phyloP scores from a whole-genome alignment of 2,797 vertebrate genomes.

The Sebastiscus tertius region DNA sequence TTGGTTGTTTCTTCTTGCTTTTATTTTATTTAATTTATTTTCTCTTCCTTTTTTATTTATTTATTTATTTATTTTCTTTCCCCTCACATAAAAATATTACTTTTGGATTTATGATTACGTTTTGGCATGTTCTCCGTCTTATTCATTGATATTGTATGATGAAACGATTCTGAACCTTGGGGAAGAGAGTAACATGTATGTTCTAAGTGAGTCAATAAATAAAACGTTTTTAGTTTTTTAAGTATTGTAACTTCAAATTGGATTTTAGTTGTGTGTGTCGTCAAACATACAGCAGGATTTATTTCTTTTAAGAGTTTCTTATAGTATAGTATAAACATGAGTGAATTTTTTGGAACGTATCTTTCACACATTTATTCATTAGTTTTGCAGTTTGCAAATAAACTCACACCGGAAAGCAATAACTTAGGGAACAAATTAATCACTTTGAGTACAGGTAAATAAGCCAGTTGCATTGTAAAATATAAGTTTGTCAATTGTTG shows the following conservation, averaged over 20 bases:
- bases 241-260: neutral
- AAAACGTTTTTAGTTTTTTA: no score
- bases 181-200: no score
- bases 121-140: no score
- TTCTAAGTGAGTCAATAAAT: no score
- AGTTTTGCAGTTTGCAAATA: neutral
- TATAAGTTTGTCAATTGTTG: constrained; percentile 31
- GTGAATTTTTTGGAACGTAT: neutral
- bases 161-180: no score
- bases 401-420: constrained; percentile 42
- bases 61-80: no score
- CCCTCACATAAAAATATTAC: no score
- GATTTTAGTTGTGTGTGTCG: neutral
- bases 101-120: no score
- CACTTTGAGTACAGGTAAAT: constrained; percentile 13
- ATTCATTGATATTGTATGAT: no score
- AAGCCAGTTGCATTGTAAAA: constrained; percentile 6
- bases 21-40: accelerated
- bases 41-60: no score
- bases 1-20: no score
- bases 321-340: neutral
- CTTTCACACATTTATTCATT: constrained; percentile 27
- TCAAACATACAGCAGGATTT: constrained; percentile 7
- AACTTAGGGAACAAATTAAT: constrained; percentile 41
- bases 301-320: constrained; percentile 2